Evolutionary conservation across 1,140 invertebrate genomes (phyloP).

Genomic region (Prorops nasuta): DNA sequence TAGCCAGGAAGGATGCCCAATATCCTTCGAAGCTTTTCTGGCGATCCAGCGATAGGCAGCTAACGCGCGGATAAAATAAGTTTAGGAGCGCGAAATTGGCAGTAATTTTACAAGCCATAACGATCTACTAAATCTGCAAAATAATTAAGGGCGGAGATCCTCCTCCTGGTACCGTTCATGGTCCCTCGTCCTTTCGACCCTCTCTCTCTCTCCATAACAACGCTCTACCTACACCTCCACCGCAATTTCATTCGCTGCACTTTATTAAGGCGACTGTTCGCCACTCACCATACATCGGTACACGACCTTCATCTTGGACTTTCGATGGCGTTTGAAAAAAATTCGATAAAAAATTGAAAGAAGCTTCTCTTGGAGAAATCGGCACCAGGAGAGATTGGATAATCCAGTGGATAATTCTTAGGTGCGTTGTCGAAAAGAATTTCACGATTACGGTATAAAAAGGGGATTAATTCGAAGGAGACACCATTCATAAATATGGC

Average conservation of each 20-base stretch:
- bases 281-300: too few species aligned
- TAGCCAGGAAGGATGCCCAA: conserved; percentile 49
- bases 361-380: too few species aligned
- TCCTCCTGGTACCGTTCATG: conserved; percentile 24
- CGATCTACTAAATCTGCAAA: conserved; percentile 59
- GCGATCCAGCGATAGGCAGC: conserved; percentile 39
- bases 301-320: too few species aligned
- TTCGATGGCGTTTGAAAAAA: too few species aligned
- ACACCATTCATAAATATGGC: too few species aligned
- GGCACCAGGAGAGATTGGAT: too few species aligned
- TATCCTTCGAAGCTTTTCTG: conserved; percentile 40
- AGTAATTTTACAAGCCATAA: conserved; percentile 59
- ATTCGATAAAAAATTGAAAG: too few species aligned
- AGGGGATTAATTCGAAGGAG: too few species aligned
- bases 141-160: conserved; percentile 59
- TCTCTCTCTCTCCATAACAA: conserved; percentile 3
- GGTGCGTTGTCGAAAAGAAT: too few species aligned
- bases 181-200: not conserved
- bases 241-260: conserved; percentile 12
- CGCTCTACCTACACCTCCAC: conserved; percentile 8
- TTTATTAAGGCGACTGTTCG: too few species aligned
- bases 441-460: too few species aligned
- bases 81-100: conserved; percentile 57
- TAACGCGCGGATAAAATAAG: conserved; percentile 48
- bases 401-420: too few species aligned